Evolutionary conservation across 2,113 vertebrate species (phyloP), one percentile per base, ranked within the genome.

Genomic region (Poecilia latipinna): DNA sequence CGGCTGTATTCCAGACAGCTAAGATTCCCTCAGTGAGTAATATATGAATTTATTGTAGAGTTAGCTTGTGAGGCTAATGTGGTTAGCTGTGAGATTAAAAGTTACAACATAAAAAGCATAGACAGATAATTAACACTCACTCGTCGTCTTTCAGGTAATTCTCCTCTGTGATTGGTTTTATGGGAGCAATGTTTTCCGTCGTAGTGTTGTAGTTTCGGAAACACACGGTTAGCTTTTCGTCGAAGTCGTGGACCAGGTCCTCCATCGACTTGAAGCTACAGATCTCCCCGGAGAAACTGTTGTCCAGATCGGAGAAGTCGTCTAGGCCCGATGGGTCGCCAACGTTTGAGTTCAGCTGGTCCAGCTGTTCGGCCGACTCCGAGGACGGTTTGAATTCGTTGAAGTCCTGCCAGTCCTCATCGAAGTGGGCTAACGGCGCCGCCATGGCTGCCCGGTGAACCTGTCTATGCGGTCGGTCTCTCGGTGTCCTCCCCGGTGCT

Each of bases 381-480:
- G 80, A 74, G 68, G 94, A 87, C n/a, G 96, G 89, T 90, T 96
- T 96, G 86, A 99, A 98, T 76, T 97, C 97, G 84, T 97, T 97
- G 82, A 99, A 98, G 90, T 99, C 98, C 81, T 99, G 96, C 98
- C 98, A 99, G 89, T 99, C 97, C 81, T 97, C 97, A 22, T 97
- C 96, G n/a, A 95, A 95, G 86, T 95, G 95, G 65, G 96, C 94
- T 65, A 96, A 86, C 87, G 96, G 96, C 57, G 96, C 96, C 94
- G 96, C 97, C 96, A 97, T 97, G 79, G 89, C 94, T 85, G 87
- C 86, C 75, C 77, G 32, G 24, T 71, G 67, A 77, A 48, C 81
- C 37, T 44, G 24, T 6, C 26, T 78, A 63, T 22, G 54, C 60
- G 22, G 70, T 48, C 77, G 54, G 70, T 71, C 78, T 24, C 24